Base-by-base conservation (phyloP, 1,140 invertebrate genomes). In the Branchinecta lindahli region DNA sequence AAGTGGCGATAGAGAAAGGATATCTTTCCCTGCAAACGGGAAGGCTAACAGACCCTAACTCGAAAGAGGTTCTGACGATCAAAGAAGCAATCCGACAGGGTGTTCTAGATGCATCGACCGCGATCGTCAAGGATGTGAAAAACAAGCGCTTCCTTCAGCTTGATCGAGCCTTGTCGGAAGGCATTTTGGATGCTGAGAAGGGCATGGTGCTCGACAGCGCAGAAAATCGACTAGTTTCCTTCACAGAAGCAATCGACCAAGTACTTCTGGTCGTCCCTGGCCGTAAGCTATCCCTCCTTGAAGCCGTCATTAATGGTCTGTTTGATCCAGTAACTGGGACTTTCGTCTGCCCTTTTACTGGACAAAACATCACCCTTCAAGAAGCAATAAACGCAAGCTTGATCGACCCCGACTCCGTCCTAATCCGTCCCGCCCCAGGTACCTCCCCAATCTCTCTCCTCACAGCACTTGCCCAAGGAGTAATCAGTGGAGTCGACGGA, bases 121-220 rank as follows among this genome's bases (percentile, higher is more conserved):
- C 89, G 45, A 79, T 94, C 69, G 85, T 95, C 61, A 94, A 94
- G 83, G 91, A 94, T 81, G 84, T 85, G 72, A 84, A 87, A 73
- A 90, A 90, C 75, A 86, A 87, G 74, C 86, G 87, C 75, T 79
- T 94, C 70, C 83, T 93, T 8, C 91, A 90, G 75, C 81, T 96
- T 69, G 85, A 87, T 33, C 91, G 94, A 77, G 92, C 90, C 15
- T 91, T 90, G 79, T 83, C 88, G 65, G 87, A 87, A 77, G 92
- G 90, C 21, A 80, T 94, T 15, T 87, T 94, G 80, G 92, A 96
- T 78, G 84, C 87, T 18, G 89, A 92, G 69, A 92, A 91, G 73
- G 87, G 87, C 72, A 89, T 88, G 77, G 88, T 91, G 45, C 78
- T 94, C 67, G 89, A 93, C 75, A 89, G 87, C 8, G 83, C 84